Percentiles rank a stretch among this genome's conserved stretches.
Evolutionary conservation across 1,140 invertebrate genomes (phyloP).

Genomic region (Berghia stephanieae): DNA sequence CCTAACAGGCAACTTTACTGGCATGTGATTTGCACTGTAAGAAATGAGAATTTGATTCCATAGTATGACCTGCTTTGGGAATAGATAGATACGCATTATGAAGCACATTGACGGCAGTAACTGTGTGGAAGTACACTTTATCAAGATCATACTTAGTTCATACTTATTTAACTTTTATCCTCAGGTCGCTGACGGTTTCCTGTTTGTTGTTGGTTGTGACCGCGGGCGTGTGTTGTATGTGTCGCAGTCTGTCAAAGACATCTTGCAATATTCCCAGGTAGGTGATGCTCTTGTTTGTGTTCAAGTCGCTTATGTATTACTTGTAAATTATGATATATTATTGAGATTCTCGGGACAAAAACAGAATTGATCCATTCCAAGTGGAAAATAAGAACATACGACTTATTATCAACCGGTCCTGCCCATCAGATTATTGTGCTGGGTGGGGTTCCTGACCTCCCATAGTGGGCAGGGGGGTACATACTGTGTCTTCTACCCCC

Average conservation of each 20-base stretch:
- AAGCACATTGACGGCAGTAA: no score
- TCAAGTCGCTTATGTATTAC: no score
- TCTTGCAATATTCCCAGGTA: conserved; percentile 87
- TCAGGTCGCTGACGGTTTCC: conserved; percentile 87
- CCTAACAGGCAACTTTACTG: no score
- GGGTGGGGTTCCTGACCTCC: no score
- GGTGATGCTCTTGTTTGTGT: conserved; percentile 44
- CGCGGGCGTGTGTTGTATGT: conserved; percentile 89
- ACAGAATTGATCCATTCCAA: background rate
- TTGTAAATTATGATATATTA: background rate
- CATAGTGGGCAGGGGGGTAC: no score
- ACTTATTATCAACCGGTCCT: background rate
- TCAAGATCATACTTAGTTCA: background rate
- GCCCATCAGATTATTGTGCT: no score
- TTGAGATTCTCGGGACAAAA: background rate
- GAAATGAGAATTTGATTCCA: no score
- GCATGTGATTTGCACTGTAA: no score
- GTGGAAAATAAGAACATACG: background rate
- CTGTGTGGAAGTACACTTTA: no score
- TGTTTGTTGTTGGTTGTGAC: conserved; percentile 94
- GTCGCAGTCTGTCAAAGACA: conserved; percentile 86
- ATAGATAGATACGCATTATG: no score
- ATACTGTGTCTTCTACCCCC: no score
- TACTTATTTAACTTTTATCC: background rate
- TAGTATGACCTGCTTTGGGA: no score